These are phyloP conservation scores for Silvanus unidentatus DNA, from an alignment of 2,888 invertebrate genomes.

Conservation along the genomic window DNA sequence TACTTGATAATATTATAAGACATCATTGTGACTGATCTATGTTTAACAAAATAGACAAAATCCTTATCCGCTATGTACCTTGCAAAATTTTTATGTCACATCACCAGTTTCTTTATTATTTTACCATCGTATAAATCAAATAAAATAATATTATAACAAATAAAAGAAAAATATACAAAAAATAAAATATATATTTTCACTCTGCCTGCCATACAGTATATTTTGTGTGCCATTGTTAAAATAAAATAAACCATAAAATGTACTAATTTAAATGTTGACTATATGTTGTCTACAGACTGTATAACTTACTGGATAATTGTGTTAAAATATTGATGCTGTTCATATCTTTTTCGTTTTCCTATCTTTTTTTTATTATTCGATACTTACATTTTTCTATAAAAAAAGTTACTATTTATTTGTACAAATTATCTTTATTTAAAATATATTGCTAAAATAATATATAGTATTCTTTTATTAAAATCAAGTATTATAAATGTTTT, in stretches of 20 bases:
- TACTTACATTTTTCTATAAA: constrained; percentile 13
- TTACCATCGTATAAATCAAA: constrained; percentile 12
- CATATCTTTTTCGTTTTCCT: constrained; percentile 16
- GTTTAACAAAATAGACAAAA: constrained; percentile 30
- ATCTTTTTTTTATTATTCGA: constrained; percentile 15
- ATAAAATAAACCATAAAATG: constrained; percentile 22
- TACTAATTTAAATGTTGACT: constrained; percentile 44
- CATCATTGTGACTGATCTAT: constrained; percentile 44
- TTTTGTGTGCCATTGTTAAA: constrained; percentile 31
- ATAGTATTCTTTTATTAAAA: constrained; percentile 16
- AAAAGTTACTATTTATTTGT: constrained; percentile 31
- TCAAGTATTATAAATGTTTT: constrained; percentile 48
- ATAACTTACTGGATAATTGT: constrained; percentile 41
- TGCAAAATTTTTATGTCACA: constrained; percentile 36
- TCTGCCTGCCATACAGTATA: constrained; percentile 32
- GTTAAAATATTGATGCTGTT: constrained; percentile 36
- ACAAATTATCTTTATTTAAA: constrained; percentile 37
- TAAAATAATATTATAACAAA: constrained; percentile 1
- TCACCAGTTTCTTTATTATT: constrained; percentile 25
- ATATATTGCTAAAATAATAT: constrained; percentile 34
- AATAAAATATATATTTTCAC: constrained; percentile 31
- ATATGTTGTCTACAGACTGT: constrained; percentile 41
- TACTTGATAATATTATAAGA: constrained; percentile 33
- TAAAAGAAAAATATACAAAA: constrained; percentile 2
- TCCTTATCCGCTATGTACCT: constrained; percentile 46